Evolutionary conservation across 2,113 vertebrate species (phyloP), one percentile per base, ranked within the genome.

Genomic region (Telmatochromis sp.): DNA sequence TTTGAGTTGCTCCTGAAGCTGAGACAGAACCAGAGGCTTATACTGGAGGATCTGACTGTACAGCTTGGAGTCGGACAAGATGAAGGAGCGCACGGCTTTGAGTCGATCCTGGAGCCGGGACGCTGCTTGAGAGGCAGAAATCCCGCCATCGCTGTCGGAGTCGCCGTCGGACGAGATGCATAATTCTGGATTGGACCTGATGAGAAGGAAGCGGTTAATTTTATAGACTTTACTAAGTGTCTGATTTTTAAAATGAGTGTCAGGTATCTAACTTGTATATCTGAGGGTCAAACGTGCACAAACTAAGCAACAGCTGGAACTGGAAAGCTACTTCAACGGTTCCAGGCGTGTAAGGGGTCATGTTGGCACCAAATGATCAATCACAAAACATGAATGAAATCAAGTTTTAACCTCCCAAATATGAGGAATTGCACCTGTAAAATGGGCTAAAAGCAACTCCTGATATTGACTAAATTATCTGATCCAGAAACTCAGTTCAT

Each of bases 21-120:
- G 96, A 0, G 96, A 93, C 91, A 99, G 95, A 31, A 98, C 97
- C 1, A 99, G 93, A 2, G 99, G 99, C 94, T 97, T 96, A 89
- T 99, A 99, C 13, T 96, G 96, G 33, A 99, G 96, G 90, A 99
- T 95, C 84, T 91, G 97, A 40, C 84, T 81, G 94, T 98, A 97
- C 23, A 99, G 94, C 3, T 80, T 80, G 0, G 97, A 90, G 78
- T 96, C 95, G 0, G 97, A 97, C 83, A 93, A 95, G 93, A 99
- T 97, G 84, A 98, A 98, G 71, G 65, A 83, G 15, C 95, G 96
- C 84, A 98, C 92, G 0, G 98, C 97, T 60, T 93, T 94, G 28
- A 97, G 94, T 2, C 93, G 92, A n/a, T 96, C 95, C 23, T 95
- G 95, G 2, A 97, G 95, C 2, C 47, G 94, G 3, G 86, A 81